Evolutionary conservation across 2,888 invertebrate genomes (phyloP), one percentile per base, ranked within the genome.

Genomic region (Incurvaria masculella): DNA sequence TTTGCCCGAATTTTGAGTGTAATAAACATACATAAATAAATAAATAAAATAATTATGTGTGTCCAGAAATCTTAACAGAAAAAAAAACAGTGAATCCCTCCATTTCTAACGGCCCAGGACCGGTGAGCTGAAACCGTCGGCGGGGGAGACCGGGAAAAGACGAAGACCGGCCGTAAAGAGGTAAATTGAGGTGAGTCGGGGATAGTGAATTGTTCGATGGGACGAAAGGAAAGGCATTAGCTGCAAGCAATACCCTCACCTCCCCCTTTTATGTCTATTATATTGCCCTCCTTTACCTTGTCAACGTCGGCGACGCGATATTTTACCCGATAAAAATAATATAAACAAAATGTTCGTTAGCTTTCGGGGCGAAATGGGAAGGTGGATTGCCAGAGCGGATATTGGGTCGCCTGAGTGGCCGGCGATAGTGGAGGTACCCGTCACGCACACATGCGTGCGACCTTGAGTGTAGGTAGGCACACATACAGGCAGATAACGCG

Each of bases 151-250:
- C 11, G 33, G 33, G 33, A n/a, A 23, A 23, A 23, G 33, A 11
- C 33, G 33, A 33, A 33, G 33, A 33, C 33, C 59, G 62, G 63
- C 67, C 61, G 60, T 72, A 68, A 72, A 72, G 72, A 72, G 72
- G 72, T 72, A 69, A 66, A 62, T 61, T 62, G 69, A 69, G 66
- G 68, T 68, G 68, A 61, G 62, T 33, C 33, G 33, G 33, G 33
- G 33, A 33, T 33, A 33, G 33, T 33, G 33, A 33, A 33, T 33
- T 48, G 48, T 48, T 42, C 48, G 48, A 48, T 48, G 48, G 48
- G 44, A 27, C 48, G 48, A 26, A 44, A 19, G 39, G 33, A 40
- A 33, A 40, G 42, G 23, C 47, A 27, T 48, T 48, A 48, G 42
- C 48, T 48, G 48, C 48, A 42, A 48, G 41, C 41, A 48, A 48